Evolutionary conservation across 2,797 vertebrate species (phyloP), one percentile per base, ranked within the genome.

Genomic region (Nasua narica): DNA sequence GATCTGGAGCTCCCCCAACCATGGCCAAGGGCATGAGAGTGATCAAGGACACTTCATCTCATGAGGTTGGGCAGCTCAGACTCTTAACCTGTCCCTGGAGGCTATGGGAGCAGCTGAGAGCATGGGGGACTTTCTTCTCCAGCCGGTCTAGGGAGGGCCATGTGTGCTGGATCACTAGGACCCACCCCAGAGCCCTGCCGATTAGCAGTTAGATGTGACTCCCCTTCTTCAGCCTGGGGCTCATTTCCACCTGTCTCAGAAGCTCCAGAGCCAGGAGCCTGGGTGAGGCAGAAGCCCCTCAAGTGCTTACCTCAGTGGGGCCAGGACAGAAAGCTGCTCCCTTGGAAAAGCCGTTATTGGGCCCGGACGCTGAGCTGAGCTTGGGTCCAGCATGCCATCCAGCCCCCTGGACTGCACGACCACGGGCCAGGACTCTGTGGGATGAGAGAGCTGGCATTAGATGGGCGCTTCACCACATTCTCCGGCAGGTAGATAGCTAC

Each of bases 331-430:
- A 98, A 98, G 94, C 95, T 98, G 98, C 93, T 98, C 88, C 95
- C 95, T 97, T 87, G 91, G 97, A 97, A 97, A 97, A 90, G 95
- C 97, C 83, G 97, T 98, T 98, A 98, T 89, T 98, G 98, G 98
- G 98, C 91, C 98, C 98, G 90, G 98, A 98, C 18, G 72, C 98
- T 97, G 98, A 96, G 96, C 97, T 98, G 97, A 98, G 93, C 88
- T 96, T 98, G 98, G 97, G 97, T 98, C 98, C 98, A 96, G 98
- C 98, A 98, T 98, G 98, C 98, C 98, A 99, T 98, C 97, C 56
- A 98, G 98, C 95, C 98, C 96, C 93, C 50, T 93, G 95, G 97
- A 92, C 96, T 97, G 95, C 90, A 82, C 81, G n/a, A 95, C 90
- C 88, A 97, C 58, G 1, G 90, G 86, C 98, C 96, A 78, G 89